Evolutionary conservation across 2,888 invertebrate species (phyloP).

Genomic region (Omphaloscelis lunosa): DNA sequence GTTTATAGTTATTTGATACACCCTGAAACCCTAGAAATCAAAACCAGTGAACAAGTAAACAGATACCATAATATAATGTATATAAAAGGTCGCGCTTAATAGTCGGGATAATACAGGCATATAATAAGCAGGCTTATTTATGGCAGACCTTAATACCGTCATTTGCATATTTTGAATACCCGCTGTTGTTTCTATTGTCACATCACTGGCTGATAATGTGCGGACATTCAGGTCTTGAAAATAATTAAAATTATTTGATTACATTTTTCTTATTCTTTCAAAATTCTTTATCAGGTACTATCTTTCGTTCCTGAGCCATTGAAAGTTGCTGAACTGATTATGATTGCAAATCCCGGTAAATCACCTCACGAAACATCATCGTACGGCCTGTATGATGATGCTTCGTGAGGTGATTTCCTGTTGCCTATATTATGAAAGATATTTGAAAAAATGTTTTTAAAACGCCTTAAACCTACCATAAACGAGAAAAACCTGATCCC

Average conservation of each 20-base stretch:
- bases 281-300: neutral
- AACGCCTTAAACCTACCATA: too few relatives aligned
- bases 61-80: slow-evolving; percentile 27
- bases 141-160: slow-evolving; percentile 28
- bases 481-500: too few relatives aligned
- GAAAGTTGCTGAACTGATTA: too few relatives aligned
- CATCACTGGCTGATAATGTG: neutral
- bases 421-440: too few relatives aligned
- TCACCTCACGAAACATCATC: too few relatives aligned
- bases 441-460: too few relatives aligned
- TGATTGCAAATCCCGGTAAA: too few relatives aligned
- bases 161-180: slow-evolving; percentile 52
- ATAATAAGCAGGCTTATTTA: slow-evolving; percentile 54
- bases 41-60: slow-evolving; percentile 29
- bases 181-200: slow-evolving; percentile 8
- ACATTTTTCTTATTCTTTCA: neutral
- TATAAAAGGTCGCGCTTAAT: slow-evolving; percentile 36
- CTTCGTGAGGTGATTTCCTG: too few relatives aligned
- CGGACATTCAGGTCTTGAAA: neutral
- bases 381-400: too few relatives aligned
- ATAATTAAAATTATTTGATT: neutral
- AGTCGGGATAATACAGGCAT: slow-evolving; percentile 31
- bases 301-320: too few relatives aligned
- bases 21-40: neutral
- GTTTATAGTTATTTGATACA: neutral